Evolutionary conservation across 1,140 invertebrate species (phyloP), one percentile per base, ranked within the genome.

Genomic region (Hermetia illucens): DNA sequence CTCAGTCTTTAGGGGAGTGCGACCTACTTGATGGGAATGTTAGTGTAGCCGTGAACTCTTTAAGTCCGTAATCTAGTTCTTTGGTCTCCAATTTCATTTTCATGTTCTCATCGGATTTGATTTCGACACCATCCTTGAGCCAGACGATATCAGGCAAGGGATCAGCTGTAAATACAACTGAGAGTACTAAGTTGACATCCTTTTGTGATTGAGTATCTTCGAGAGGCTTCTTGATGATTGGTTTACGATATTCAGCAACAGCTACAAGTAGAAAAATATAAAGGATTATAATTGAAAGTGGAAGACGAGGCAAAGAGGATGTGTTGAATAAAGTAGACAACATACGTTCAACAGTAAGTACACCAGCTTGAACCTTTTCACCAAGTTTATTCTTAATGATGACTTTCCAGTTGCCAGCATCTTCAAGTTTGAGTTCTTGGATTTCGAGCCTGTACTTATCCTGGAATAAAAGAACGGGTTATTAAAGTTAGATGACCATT

Each of bases 361-460:
- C 67, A 18, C 76, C 82, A 47, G 78, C 72, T 15, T 77, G 69
- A 22, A 70, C 67, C 49, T 72, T 75, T 52, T 79, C 77, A 32
- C 85, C 89, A 8, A 81, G 59, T 51, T 77, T 71, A 53, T 90
- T 92, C 9, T 69, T 71, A 22, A 90, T 62, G 12, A 74, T 69
- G 40, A 78, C 78, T 45, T 79, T 73, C 57, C 89, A 93, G 29
- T 73, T 65, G 10, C 85, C 88, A 15, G 74, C 73, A 55, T 93
- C 80, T 37, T 64, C 69, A 30, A 83, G 62, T 42, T 77, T 69
- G 1, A 77, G 66, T 34, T 77, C 76, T 15, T 68, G 66, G 2
- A 85, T 68, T 36, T 77, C 75, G 40, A 90, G 54, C 39, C 73
- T 75, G 53, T 80, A 87, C 15, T 69, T 67, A 40, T 86, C 78